Percentiles rank a stretch among this genome's conserved stretches.
phyloP scores from a whole-genome alignment of 2,888 invertebrate genomes.

The Apeira syringaria region DNA sequence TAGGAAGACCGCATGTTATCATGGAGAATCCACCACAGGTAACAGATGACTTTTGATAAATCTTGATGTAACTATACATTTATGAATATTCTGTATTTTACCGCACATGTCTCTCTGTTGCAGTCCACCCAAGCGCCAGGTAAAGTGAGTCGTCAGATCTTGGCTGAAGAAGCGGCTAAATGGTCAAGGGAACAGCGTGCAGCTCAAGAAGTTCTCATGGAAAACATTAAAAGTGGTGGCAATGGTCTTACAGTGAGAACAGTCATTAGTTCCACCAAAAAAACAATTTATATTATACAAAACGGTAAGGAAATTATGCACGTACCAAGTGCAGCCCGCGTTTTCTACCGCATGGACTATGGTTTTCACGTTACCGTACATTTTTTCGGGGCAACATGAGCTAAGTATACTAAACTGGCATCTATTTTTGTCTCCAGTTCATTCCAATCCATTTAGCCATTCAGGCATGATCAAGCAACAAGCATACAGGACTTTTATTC shows the following conservation, averaged over 20 bases:
- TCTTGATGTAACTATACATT: too few relatives aligned
- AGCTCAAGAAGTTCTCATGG: conserved; percentile 75
- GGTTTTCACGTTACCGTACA: too few relatives aligned
- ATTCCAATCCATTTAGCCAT: too few relatives aligned
- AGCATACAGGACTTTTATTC: too few relatives aligned
- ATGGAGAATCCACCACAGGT: conserved; percentile 77
- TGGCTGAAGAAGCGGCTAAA: conserved; percentile 76
- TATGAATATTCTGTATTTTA: not conserved
- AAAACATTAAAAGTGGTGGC: conserved; percentile 75
- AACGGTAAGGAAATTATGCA: conserved; percentile 47
- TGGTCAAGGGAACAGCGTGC: conserved; percentile 76
- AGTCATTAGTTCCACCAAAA: conserved; percentile 54
- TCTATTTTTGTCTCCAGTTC: too few relatives aligned
- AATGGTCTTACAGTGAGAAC: conserved; percentile 74
- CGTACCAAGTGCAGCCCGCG: too few relatives aligned
- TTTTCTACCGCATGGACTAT: too few relatives aligned
- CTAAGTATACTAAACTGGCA: too few relatives aligned
- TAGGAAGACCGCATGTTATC: conserved; percentile 74
- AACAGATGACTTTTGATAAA: conserved; percentile 11
- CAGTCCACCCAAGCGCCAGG: conserved; percentile 72
- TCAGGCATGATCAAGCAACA: too few relatives aligned
- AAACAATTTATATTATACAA: conserved; percentile 69
- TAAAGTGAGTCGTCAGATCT: conserved; percentile 70
- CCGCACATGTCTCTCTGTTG: conserved; percentile 14
- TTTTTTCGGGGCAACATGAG: too few relatives aligned